Percentiles rank a stretch among this genome's conserved stretches.
Conservation (phyloP, 2,888 invertebrate species). For the Helleia helle region DNA sequence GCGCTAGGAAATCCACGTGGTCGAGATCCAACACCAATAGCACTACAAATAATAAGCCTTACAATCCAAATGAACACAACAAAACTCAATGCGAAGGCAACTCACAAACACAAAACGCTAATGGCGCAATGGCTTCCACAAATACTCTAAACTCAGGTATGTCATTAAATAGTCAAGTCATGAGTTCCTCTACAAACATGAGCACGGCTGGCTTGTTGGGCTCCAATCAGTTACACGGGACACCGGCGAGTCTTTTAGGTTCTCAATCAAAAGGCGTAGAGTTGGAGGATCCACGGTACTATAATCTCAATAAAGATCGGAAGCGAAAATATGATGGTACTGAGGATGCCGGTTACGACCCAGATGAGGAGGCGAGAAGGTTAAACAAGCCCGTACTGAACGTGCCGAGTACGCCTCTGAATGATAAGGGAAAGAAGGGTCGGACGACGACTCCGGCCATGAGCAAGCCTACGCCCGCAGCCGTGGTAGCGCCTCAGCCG, state of each 20-base stretch:
- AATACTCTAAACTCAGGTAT: slow-evolving; percentile 50
- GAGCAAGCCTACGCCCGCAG: slow-evolving; percentile 49
- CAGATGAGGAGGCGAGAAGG: slow-evolving; percentile 66
- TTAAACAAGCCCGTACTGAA: slow-evolving; percentile 67
- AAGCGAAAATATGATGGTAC: slow-evolving; percentile 80
- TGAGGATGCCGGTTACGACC: slow-evolving; percentile 78
- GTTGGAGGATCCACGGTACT: slow-evolving; percentile 81
- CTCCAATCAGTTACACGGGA: slow-evolving; percentile 57
- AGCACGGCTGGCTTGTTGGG: slow-evolving; percentile 58
- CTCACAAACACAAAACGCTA: slow-evolving; percentile 45
- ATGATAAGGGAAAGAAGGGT: slow-evolving; percentile 62
- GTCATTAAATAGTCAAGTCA: slow-evolving; percentile 49
- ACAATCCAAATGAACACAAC: slow-evolving; percentile 48
- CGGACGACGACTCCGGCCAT: slow-evolving; percentile 30
- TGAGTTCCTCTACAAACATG: slow-evolving; percentile 48
- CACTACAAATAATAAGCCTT: slow-evolving; percentile 52
- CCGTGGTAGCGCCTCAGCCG: slow-evolving; percentile 60
- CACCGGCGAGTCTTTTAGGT: slow-evolving; percentile 43
- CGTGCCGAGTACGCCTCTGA: slow-evolving; percentile 64
- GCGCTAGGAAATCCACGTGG: slow-evolving; percentile 80
- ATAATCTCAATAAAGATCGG: slow-evolving; percentile 81
- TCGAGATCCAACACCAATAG: slow-evolving; percentile 64
- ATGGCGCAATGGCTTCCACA: slow-evolving; percentile 52
- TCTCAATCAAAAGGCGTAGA: slow-evolving; percentile 61
- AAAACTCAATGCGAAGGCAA: slow-evolving; percentile 53